Evolutionary conservation across 2,797 vertebrate genomes (phyloP).

Genomic region (Novumbra hubbsi): DNA sequence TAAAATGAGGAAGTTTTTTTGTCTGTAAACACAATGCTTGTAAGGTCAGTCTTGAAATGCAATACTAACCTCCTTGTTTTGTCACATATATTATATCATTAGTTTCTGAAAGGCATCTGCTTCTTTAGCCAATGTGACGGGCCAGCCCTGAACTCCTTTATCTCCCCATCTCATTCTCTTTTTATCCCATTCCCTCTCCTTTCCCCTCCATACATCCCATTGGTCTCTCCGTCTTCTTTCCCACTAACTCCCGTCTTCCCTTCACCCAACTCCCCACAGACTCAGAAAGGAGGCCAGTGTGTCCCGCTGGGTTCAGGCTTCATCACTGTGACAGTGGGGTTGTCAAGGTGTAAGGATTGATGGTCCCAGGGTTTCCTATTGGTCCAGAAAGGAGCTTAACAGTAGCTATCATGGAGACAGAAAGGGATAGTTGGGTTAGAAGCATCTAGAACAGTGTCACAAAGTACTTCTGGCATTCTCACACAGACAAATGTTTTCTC

Average conservation of each 20-base stretch:
- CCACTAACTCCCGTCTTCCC: conserved; percentile 33
- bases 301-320: conserved; percentile 60
- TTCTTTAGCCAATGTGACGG: conserved; percentile 2
- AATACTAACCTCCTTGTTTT: too few species aligned
- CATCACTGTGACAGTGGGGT: conserved; percentile 36
- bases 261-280: conserved; percentile 50
- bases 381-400: conserved; percentile 27
- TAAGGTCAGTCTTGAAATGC: too few species aligned
- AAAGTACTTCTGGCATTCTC: too few species aligned
- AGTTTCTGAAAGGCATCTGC: too few species aligned
- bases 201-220: conserved; percentile 18
- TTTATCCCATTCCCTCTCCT: conserved; percentile 8
- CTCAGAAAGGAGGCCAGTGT: conserved; percentile 62
- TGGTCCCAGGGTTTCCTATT: conserved; percentile 45
- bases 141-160: conserved; percentile 20
- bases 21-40: too few species aligned
- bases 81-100: too few species aligned
- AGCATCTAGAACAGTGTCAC: too few species aligned
- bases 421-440: background rate
- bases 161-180: conserved; percentile 17
- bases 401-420: background rate
- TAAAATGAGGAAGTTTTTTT: too few species aligned
- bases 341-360: conserved; percentile 46
- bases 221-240: conserved; percentile 10
- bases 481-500: too few species aligned